Conservation (phyloP, 2,888 invertebrate genomes). For the Tenthredo livida region DNA sequence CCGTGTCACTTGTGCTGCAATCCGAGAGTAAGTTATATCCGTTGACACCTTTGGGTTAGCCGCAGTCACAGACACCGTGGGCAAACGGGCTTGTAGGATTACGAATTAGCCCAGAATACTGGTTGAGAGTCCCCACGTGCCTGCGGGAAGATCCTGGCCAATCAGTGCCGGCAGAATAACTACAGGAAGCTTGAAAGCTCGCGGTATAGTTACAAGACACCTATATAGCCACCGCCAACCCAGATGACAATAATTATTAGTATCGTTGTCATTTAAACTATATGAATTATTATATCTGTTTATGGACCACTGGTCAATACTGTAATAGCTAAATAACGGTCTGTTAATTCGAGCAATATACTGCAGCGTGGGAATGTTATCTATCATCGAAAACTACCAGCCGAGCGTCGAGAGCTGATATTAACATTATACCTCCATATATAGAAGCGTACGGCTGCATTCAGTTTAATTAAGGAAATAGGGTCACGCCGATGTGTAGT, state of each 20-base stretch:
- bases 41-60: constrained; percentile 49
- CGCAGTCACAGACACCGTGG: constrained; percentile 34
- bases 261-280: not conserved
- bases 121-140: constrained; percentile 37
- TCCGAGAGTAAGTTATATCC: constrained; percentile 47
- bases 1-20: constrained; percentile 41
- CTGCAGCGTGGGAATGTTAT: constrained; percentile 15
- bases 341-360: not conserved
- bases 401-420: constrained; percentile 12
- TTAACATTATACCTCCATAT: not conserved
- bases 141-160: constrained; percentile 28
- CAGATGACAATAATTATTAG: not conserved
- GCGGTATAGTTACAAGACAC: not conserved
- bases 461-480: constrained; percentile 28
- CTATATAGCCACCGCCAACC: not conserved
- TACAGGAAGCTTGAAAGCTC: constrained; percentile 5
- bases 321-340: constrained; percentile 8
- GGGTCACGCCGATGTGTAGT: constrained; percentile 1
- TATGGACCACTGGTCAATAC: constrained; percentile 8
- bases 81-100: constrained; percentile 29
- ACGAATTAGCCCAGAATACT: constrained; percentile 43
- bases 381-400: constrained; percentile 29
- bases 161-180: constrained; percentile 34
- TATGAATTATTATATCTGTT: constrained; percentile 8
- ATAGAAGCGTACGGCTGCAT: not conserved